Conservation (phyloP, 2,888 invertebrate species). For the Morpho deidamia region DNA sequence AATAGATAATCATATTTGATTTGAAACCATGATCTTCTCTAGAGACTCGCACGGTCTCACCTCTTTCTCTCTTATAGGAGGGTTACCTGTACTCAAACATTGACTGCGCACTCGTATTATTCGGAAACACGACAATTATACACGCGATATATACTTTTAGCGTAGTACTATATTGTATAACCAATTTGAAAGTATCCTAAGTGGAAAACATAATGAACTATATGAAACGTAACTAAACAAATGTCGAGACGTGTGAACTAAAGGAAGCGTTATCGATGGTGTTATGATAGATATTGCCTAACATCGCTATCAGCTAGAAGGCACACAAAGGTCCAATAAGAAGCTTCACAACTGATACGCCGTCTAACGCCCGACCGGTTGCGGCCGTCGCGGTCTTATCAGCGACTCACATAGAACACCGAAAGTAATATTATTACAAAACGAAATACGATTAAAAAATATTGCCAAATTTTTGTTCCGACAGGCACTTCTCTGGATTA, state of each 20-base stretch:
- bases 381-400: slow-evolving; percentile 24
- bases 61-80: no score
- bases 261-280: slow-evolving; percentile 44
- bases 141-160: no score
- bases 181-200: slow-evolving; percentile 44
- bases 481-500: slow-evolving; percentile 77
- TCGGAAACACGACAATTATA: no score
- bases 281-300: slow-evolving; percentile 65
- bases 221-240: slow-evolving; percentile 24
- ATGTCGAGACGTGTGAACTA: slow-evolving; percentile 19
- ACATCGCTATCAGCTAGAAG: slow-evolving; percentile 76
- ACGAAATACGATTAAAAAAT: slow-evolving; percentile 68
- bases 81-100: no score
- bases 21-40: no score
- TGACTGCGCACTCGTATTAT: no score
- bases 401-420: slow-evolving; percentile 47
- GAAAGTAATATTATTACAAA: slow-evolving; percentile 60
- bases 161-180: slow-evolving; percentile 17
- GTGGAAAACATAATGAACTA: slow-evolving; percentile 45
- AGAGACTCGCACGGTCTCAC: no score
- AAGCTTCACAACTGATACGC: slow-evolving; percentile 70
- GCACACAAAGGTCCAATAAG: slow-evolving; percentile 77
- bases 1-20: no score
- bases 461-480: slow-evolving; percentile 76
- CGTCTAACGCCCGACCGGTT: slow-evolving; percentile 16